Conservation (phyloP, 2,888 invertebrate species). For the Mythimna pallens region DNA sequence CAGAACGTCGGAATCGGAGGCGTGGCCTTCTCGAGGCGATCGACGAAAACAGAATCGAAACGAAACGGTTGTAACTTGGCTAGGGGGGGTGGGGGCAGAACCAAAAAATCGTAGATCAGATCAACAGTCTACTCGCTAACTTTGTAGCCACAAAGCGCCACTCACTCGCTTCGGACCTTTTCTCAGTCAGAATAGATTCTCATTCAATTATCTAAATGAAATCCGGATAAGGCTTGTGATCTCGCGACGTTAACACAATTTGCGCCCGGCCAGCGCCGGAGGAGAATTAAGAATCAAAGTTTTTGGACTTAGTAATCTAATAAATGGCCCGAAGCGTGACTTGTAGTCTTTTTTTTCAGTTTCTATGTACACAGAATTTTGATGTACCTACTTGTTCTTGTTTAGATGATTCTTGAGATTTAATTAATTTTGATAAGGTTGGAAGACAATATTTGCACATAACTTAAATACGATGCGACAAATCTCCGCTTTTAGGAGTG, state of each 20-base stretch:
- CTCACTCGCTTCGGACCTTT: conserved; percentile 79
- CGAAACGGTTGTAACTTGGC: too few species aligned
- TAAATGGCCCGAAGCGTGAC: conserved; percentile 64
- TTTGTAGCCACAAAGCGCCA: conserved; percentile 68
- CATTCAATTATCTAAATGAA: conserved; percentile 90
- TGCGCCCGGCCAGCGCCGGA: conserved; percentile 76
- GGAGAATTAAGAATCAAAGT: conserved; percentile 77
- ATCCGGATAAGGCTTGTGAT: conserved; percentile 87
- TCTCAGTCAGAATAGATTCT: conserved; percentile 87
- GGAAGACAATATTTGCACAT: too few species aligned
- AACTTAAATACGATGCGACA: too few species aligned
- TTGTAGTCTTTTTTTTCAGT: conserved; percentile 52
- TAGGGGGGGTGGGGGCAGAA: neutral
- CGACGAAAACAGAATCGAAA: too few species aligned
- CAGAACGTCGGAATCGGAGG: too few species aligned
- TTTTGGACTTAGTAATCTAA: conserved; percentile 71
- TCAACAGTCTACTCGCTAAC: conserved; percentile 34
- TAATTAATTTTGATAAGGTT: too few species aligned
- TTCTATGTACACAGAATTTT: conserved; percentile 14
- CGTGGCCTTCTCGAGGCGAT: too few species aligned
- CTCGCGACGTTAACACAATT: conserved; percentile 86
- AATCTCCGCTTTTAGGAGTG: too few species aligned
- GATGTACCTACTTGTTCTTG: neutral
- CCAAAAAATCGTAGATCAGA: neutral
- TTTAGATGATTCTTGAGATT: too few species aligned